phyloP scores from a whole-genome alignment of 2,888 invertebrate genomes.

The Bombyx huttoni region DNA sequence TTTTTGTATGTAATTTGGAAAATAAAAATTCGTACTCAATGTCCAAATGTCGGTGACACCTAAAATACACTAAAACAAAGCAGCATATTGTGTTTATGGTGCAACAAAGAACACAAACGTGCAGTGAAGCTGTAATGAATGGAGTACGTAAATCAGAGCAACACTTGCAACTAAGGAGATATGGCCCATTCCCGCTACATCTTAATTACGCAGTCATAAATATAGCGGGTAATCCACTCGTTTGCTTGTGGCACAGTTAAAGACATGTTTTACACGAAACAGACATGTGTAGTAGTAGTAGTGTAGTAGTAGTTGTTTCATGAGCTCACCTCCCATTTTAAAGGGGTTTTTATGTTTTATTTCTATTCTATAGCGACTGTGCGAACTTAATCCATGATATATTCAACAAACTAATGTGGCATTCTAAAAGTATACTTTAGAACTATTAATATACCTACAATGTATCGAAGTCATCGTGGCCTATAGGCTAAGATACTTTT shows the following conservation, averaged over 20 bases:
- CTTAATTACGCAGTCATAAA: slow-evolving; percentile 32
- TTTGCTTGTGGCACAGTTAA: not conserved
- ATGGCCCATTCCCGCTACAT: slow-evolving; percentile 24
- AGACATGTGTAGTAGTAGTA: not conserved
- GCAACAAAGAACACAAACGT: slow-evolving; percentile 2
- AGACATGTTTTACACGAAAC: not conserved
- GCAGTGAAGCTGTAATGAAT: slow-evolving; percentile 32
- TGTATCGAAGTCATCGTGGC: no score
- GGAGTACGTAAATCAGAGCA: slow-evolving; percentile 43
- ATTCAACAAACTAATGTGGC: no score
- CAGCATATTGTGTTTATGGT: not conserved
- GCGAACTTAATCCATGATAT: no score
- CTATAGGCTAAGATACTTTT: no score
- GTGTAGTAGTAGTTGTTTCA: not conserved
- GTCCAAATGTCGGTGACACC: not conserved
- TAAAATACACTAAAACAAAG: not conserved
- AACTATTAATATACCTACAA: no score
- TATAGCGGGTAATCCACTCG: slow-evolving; percentile 3
- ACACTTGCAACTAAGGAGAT: slow-evolving; percentile 49
- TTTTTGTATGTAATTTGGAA: not conserved
- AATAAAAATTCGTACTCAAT: not conserved
- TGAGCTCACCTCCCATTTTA: no score
- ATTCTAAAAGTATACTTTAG: no score
- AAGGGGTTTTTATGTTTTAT: no score
- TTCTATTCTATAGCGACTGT: no score